Evolutionary conservation across 1,140 invertebrate genomes (phyloP), one percentile per base, ranked within the genome.

Genomic region (Zaprionus ornatus): DNA sequence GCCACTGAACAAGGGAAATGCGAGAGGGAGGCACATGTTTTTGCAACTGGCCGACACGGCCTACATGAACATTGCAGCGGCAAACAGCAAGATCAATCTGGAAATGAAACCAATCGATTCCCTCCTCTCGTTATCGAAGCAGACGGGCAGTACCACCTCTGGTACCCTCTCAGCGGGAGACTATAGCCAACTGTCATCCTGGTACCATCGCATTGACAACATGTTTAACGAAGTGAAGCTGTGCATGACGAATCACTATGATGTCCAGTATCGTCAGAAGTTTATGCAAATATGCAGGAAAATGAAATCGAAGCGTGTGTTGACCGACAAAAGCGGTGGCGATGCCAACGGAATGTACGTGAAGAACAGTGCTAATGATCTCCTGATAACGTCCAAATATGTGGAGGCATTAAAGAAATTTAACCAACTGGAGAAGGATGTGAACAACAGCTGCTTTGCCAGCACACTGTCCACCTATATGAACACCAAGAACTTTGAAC

Each of bases 131-230:
- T 3, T 65, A 4, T 3, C 25, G 0, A 56, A 10, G 27, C 13
- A 45, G 17, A 61, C 10, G 45, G 60, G 17, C 29, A 66, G 42
- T 45, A n/a, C 7, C 2, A 9, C 40, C 5, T n/a, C 55, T 10
- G 17, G 55, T 7, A 73, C 50, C n/a, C 61, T 79, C 0, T 82
- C 78, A 1, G 40, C 65, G 2, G 64, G 74, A 25, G 78, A 88
- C n/a, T 75, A 75, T 35, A 80, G 72, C 40, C 69, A 65, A 13
- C 62, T 91, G 7, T 72, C 62, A 27, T 23, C 56, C 9, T 91
- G 88, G 88, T 91, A 91, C 25, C 57, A 56, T 10, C 75, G 80
- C 17, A 91, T 91, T 12, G 88, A 91, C 15, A 48, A 54, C 32
- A 81, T 77, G 21, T 79, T 82, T 2, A 21, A 37, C 1, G 71